These are phyloP conservation scores for Papilio elwesi DNA, from an alignment of 2,888 invertebrate genomes.

Conservation along the genomic window DNA sequence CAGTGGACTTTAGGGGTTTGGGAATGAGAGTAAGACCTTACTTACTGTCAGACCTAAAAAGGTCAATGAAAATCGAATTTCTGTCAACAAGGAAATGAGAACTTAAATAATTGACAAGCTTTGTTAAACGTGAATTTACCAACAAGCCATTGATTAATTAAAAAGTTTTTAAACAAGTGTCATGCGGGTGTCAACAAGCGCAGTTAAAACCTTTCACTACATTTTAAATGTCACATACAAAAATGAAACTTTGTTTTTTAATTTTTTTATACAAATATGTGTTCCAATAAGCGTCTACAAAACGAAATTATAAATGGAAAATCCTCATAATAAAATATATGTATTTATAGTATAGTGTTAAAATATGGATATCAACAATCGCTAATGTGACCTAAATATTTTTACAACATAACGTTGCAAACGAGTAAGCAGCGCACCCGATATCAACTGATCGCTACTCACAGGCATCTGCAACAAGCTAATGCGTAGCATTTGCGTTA, in stretches of 20 bases:
- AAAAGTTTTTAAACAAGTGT: slow-evolving; percentile 11
- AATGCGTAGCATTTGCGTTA: too few relatives aligned
- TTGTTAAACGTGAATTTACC: slow-evolving; percentile 16
- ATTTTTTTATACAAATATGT: too few relatives aligned
- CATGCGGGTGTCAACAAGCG: slow-evolving; percentile 2
- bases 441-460: too few relatives aligned
- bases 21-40: background rate
- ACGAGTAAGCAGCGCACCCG: too few relatives aligned
- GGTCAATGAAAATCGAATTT: background rate
- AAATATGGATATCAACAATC: too few relatives aligned
- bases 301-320: background rate
- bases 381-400: too few relatives aligned
- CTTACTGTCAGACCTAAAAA: background rate
- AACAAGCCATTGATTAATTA: slow-evolving; percentile 16
- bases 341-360: too few relatives aligned
- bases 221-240: slow-evolving; percentile 22
- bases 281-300: background rate
- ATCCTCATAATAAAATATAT: background rate
- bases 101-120: slow-evolving; percentile 11
- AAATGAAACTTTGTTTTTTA: slow-evolving; percentile 12
- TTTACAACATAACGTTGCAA: too few relatives aligned
- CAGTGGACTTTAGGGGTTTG: background rate
- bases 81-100: background rate
- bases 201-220: slow-evolving; percentile 14
- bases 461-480: too few relatives aligned